Percentiles rank a stretch among this genome's conserved stretches.
These are phyloP conservation scores for Marisa cornuarietis DNA, from an alignment of 1,140 invertebrate species.

Conservation along the genomic window DNA sequence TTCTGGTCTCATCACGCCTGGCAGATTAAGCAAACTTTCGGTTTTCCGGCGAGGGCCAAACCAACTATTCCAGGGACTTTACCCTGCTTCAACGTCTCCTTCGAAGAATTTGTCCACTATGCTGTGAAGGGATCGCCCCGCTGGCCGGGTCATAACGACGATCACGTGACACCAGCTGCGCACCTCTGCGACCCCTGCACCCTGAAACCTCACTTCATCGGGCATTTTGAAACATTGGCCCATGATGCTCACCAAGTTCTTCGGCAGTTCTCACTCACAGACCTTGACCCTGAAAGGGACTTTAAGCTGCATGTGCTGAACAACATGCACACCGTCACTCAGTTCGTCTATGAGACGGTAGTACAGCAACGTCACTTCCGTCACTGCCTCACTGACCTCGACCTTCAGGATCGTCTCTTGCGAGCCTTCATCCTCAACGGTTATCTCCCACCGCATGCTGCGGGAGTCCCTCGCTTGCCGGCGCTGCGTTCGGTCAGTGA, in stretches of 20 bases:
- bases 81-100: constrained; percentile 22
- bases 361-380: neutral
- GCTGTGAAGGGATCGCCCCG: neutral
- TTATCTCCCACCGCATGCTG: constrained; percentile 12
- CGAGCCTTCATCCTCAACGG: constrained; percentile 22
- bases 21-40: constrained; percentile 13
- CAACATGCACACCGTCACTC: constrained; percentile 13
- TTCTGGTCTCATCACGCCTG: constrained; percentile 20
- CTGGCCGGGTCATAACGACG: constrained; percentile 1
- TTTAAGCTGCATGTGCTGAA: constrained; percentile 1
- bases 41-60: neutral
- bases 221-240: constrained; percentile 24
- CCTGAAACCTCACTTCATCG: constrained; percentile 27
- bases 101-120: constrained; percentile 36
- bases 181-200: constrained; percentile 22
- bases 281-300: neutral
- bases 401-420: constrained; percentile 13
- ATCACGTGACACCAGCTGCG: constrained; percentile 23
- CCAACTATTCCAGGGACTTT: neutral
- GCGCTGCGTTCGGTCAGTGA: neutral
- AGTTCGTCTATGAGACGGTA: constrained; percentile 22
- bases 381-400: constrained; percentile 7
- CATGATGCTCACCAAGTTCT: constrained; percentile 16
- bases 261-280: constrained; percentile 1
- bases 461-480: neutral